phyloP scores from a whole-genome alignment of 2,113 vertebrate species.

The Sinocyclocheilus maitianheensis region DNA sequence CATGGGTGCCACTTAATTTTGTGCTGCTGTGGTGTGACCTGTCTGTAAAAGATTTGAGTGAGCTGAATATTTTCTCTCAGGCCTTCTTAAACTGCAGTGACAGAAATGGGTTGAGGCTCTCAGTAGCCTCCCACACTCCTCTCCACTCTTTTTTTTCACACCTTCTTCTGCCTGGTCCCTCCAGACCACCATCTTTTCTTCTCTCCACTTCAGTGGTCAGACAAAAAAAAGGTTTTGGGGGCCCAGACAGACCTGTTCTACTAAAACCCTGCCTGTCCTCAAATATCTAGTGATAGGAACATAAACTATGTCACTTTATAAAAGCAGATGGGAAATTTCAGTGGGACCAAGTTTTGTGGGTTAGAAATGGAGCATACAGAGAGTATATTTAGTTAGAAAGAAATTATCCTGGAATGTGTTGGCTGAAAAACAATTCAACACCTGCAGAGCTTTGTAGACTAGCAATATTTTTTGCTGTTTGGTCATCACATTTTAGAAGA shows the following conservation, averaged over 20 bases:
- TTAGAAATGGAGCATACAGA: background rate
- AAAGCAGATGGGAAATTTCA: conserved; percentile 28
- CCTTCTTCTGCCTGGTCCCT: conserved; percentile 15
- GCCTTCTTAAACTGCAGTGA: conserved; percentile 24
- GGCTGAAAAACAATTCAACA: background rate
- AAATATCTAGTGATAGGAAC: conserved; percentile 22
- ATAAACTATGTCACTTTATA: conserved; percentile 47
- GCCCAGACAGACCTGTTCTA: conserved; percentile 28
- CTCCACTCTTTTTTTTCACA: background rate
- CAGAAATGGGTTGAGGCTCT: conserved; percentile 46
- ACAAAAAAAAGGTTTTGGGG: conserved; percentile 17
- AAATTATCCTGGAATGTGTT: conserved; percentile 5
- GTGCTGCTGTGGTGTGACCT: background rate
- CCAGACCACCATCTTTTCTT: conserved; percentile 32
- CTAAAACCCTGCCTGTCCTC: conserved; percentile 33
- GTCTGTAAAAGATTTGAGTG: conserved; percentile 14
- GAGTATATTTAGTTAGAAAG: conserved; percentile 8
- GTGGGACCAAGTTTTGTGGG: background rate
- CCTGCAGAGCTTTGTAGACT: background rate
- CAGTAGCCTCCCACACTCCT: conserved; percentile 2
- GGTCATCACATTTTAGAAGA: background rate
- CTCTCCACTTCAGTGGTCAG: conserved; percentile 37
- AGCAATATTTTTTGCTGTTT: background rate
- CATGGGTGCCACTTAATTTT: conserved; percentile 27
- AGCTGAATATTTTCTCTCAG: conserved; percentile 33